Base-by-base conservation (phyloP, 2,888 invertebrate genomes). In the Plagiodera versicolora region DNA sequence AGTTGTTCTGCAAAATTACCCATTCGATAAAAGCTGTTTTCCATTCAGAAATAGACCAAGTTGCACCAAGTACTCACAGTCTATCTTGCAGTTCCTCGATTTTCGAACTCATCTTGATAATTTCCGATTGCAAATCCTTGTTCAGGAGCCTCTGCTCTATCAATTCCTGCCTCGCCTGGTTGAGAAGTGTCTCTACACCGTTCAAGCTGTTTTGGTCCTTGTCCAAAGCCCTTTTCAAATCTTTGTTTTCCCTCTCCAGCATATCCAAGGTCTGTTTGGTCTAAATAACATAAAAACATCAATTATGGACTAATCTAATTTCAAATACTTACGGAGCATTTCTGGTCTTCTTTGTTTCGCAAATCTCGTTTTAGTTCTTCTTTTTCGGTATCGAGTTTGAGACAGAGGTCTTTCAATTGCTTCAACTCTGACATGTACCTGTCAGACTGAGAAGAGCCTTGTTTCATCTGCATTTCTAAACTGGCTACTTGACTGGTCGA, bases 381-480 rank as follows among this genome's bases (percentile, higher is more conserved):
- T 75, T 89, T 87, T 81, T 91, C 84, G 76, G 84, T 84, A 79
- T 91, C 85, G 74, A 90, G 73, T 80, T 84, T 83, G 73, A 84
- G 79, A 69, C 87, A 87, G 20, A 88, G 76, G 65, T 87, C 86
- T 67, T 85, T 83, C 51, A 85, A 81, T 11, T 85, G 83, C 48
- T 79, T 79, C 35, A 88, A 73, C 70, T 89, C 88, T n/a, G 83
- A 83, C 69, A 89, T 88, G 9, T 86, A 80, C 54, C 85, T 82
- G 46, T 82, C 81, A 52, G 85, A 81, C 64, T 85, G 85, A 45
- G 85, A 85, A 58, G 81, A 82, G 56, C 86, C 79, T 67, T 86
- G 85, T 16, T 85, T 84, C 60, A 88, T 79, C 71, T 91, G 88
- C 2, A 83, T 80, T 79, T 91, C 88, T 67, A 91, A 78, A 69